Conservation (phyloP, 1,140 invertebrate species). For the Manduca sexta region DNA sequence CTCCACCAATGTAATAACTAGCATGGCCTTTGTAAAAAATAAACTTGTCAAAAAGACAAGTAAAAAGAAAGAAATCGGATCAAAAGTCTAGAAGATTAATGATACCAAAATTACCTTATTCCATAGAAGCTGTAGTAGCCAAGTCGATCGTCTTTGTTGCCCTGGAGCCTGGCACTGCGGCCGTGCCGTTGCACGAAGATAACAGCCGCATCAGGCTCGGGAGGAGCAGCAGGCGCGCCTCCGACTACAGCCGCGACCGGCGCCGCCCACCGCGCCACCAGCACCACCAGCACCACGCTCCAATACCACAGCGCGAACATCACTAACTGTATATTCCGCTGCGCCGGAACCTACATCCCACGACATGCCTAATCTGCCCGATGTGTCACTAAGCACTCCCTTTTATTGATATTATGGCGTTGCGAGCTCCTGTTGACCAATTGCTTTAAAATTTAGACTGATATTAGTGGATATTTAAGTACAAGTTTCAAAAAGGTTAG, state of each 20-base stretch:
- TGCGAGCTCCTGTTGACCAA: too few relatives aligned
- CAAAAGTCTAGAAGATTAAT: too few relatives aligned
- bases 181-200: constrained; percentile 74
- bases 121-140: constrained; percentile 60
- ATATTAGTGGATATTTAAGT: too few relatives aligned
- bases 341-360: constrained; percentile 20
- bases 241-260: constrained; percentile 74
- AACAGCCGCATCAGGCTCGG: constrained; percentile 76
- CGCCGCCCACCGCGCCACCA: constrained; percentile 16
- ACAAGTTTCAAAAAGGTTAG: too few relatives aligned
- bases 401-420: too few relatives aligned
- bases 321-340: too few relatives aligned
- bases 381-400: neutral
- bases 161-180: constrained; percentile 70
- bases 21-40: too few relatives aligned
- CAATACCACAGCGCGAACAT: constrained; percentile 33
- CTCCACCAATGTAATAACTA: too few relatives aligned
- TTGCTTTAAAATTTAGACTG: too few relatives aligned
- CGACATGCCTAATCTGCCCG: constrained; percentile 12
- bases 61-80: too few relatives aligned
- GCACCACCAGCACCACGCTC: too few relatives aligned
- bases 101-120: constrained; percentile 47
- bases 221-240: constrained; percentile 70
- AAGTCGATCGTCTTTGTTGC: constrained; percentile 48
- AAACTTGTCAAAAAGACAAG: too few relatives aligned